A percentile compares a stretch with the other conserved stretches of the same genome.
Evolutionary conservation across 2,113 vertebrate genomes (phyloP).

Genomic region (Gopherus evgoodei): DNA sequence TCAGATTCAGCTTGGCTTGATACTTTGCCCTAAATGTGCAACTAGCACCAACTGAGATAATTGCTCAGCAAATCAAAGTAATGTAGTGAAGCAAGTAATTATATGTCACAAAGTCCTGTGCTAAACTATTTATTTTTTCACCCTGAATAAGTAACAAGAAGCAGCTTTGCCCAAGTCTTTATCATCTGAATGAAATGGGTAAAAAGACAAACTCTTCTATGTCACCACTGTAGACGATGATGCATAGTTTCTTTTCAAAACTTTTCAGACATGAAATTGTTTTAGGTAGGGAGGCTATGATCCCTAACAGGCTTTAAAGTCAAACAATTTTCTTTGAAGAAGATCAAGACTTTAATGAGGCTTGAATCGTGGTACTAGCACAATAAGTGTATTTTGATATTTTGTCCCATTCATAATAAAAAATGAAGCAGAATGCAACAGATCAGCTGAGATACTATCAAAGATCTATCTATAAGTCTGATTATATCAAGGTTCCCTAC

Average conservation of each 20-base stretch:
- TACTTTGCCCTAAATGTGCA: neutral
- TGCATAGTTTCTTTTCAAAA: neutral
- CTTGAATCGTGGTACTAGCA: neutral
- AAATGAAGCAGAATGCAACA: neutral
- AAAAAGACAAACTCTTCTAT: neutral
- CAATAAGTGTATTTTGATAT: neutral
- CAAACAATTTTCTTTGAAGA: neutral
- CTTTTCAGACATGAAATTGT: slow-evolving; percentile 21
- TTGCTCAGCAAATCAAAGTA: slow-evolving; percentile 61
- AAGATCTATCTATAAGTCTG: neutral
- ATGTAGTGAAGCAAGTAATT: slow-evolving; percentile 58
- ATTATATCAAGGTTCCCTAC: neutral
- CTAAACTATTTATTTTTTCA: slow-evolving; percentile 22
- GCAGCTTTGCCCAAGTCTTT: neutral
- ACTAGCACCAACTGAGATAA: slow-evolving; percentile 46
- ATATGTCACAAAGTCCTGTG: slow-evolving; percentile 34
- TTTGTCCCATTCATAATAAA: neutral
- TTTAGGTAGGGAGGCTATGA: neutral
- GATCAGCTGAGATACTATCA: neutral
- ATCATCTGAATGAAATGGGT: neutral
- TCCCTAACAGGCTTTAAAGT: neutral
- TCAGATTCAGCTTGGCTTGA: neutral
- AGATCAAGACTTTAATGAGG: neutral
- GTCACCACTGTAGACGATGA: neutral
- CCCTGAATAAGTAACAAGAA: neutral